Evolutionary conservation across 2,888 invertebrate species (phyloP), one percentile per base, ranked within the genome.

Genomic region (Tridacna gigas): DNA sequence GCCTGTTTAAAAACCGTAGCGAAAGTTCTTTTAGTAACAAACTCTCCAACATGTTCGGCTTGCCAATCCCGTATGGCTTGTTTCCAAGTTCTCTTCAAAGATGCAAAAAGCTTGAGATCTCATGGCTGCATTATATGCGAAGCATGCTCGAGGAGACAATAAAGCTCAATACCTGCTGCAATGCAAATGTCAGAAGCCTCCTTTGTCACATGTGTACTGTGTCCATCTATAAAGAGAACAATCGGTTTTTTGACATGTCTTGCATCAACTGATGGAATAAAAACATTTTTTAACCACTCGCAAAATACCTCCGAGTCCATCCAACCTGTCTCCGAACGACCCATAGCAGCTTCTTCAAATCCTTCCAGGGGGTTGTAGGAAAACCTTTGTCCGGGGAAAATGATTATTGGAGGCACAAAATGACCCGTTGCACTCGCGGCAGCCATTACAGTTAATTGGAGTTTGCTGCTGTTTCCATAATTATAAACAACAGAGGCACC

Each of bases 51-150:
- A 48, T 83, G 74, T 37, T 80, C 73, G 15, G 48, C 11, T 28
- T 86, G 80, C 60, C 65, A 84, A 45, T 80, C 79, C 4, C 81
- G 65, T 0, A 79, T 81, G 20, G 80, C 67, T 20, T 84, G 74
- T 22, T 20, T 76, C 86, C 88, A 86, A 26, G 73, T 37, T 12
- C 48, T 22, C 73, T 89, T 89, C 26, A 89, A 65, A 3, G 76
- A 12, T 0, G 79, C 75, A 67, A 85, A 87, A 13, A 89, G 77
- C 9, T 79, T 51, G n/a, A 87, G 67, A 65, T 89, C 86, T 18
- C 83, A 71, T 0, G 88, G 85, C 69, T 89, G 89, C 22, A 85
- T 67, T 0, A 86, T 37, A 51, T 89, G 87, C 15, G 79, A 79
- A 22, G 82, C 74, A 77, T 89, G 87, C 18, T 87, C 77, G 1